Evolutionary conservation across 2,113 vertebrate species (phyloP).

Genomic region (Larimichthys polyactis): DNA sequence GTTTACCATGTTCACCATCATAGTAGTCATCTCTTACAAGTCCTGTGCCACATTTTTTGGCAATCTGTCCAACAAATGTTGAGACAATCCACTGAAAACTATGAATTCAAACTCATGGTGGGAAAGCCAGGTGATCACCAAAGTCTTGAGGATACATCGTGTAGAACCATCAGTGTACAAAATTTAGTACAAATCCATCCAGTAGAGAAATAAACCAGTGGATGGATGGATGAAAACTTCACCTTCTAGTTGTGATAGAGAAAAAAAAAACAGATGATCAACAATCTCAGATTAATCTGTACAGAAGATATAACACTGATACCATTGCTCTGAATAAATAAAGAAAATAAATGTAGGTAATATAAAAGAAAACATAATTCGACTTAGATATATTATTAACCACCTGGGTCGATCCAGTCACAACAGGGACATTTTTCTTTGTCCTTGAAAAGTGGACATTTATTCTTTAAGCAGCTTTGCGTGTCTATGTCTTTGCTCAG

Average conservation of each 20-base stretch:
- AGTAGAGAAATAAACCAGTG: too few species aligned
- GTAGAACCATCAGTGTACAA: not conserved
- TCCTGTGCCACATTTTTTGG: not conserved
- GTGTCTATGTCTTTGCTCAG: not conserved
- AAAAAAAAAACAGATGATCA: not conserved
- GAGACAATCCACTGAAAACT: not conserved
- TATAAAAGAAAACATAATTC: not conserved
- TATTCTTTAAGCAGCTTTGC: not conserved
- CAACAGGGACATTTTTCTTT: not conserved
- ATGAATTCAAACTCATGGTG: too few species aligned
- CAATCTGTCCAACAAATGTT: not conserved
- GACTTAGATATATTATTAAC: too few species aligned
- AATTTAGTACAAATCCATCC: too few species aligned
- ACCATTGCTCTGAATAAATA: not conserved
- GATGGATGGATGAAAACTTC: too few species aligned
- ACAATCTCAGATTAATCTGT: not conserved
- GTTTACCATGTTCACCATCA: too few species aligned
- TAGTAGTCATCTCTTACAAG: too few species aligned
- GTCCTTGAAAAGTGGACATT: too few species aligned
- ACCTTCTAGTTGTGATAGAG: too few species aligned
- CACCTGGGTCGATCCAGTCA: not conserved
- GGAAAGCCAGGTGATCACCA: not conserved
- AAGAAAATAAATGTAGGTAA: not conserved
- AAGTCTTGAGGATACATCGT: not conserved
- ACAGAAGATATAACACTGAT: not conserved